phyloP scores from a whole-genome alignment of 2,113 vertebrate genomes.

The Hydropotes inermis region DNA sequence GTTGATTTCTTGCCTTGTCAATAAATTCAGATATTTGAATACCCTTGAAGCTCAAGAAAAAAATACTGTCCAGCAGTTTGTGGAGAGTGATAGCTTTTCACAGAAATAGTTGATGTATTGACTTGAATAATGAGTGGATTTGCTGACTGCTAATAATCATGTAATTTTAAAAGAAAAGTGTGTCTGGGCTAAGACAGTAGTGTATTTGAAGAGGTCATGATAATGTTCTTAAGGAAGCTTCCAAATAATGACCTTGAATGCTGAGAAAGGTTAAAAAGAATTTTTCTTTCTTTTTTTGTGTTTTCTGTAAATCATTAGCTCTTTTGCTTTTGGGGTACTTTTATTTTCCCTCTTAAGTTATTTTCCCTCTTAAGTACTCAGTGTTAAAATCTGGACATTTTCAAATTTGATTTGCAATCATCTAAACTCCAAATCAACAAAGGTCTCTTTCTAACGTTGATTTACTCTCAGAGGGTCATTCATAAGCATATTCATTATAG shows the following conservation, averaged over 20 bases:
- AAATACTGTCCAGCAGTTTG: not conserved
- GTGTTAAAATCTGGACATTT: slow-evolving; percentile 58
- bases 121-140: not conserved
- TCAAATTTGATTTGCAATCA: slow-evolving; percentile 68
- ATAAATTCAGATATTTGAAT: not conserved
- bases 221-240: not conserved
- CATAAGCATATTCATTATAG: slow-evolving; percentile 73
- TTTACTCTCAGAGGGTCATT: slow-evolving; percentile 71
- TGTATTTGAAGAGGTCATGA: not conserved
- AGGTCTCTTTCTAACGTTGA: slow-evolving; percentile 65
- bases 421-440: slow-evolving; percentile 59
- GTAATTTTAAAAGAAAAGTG: not conserved
- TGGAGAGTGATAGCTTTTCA: not conserved
- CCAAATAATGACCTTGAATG: not conserved
- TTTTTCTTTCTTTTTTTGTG: not conserved
- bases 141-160: not conserved
- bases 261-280: not conserved
- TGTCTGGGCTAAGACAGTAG: not conserved
- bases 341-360: slow-evolving; percentile 45
- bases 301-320: not conserved
- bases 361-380: slow-evolving; percentile 21
- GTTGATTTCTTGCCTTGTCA: not conserved
- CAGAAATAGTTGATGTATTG: not conserved
- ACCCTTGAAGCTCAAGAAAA: not conserved
- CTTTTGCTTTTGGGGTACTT: not conserved